These are phyloP conservation scores for Steinernema khuongi DNA, from an alignment of 1,140 invertebrate genomes.

Conservation along the genomic window DNA sequence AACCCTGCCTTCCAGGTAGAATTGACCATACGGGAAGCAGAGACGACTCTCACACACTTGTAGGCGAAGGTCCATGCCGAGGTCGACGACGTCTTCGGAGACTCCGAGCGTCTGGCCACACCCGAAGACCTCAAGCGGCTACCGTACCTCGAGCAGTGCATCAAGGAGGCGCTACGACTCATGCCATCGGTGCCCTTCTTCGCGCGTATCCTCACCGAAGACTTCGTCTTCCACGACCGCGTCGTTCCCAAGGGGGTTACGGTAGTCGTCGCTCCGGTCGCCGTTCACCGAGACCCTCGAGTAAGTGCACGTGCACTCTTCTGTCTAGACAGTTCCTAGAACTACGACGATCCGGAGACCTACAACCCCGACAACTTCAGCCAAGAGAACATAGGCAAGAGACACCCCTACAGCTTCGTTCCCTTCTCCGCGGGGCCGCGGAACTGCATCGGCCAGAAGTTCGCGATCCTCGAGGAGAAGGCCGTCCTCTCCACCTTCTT, in stretches of 20 bases:
- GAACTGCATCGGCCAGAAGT: constrained; percentile 66
- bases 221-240: constrained; percentile 62
- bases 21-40: neutral
- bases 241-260: constrained; percentile 67
- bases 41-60: constrained; percentile 36
- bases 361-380: constrained; percentile 87
- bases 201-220: constrained; percentile 69
- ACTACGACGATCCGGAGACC: constrained; percentile 73
- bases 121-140: constrained; percentile 74
- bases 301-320: neutral
- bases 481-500: constrained; percentile 77
- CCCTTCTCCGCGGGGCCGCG: constrained; percentile 59
- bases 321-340: constrained; percentile 35
- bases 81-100: constrained; percentile 71
- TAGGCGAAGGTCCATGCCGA: constrained; percentile 75
- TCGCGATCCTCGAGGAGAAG: constrained; percentile 79
- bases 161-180: constrained; percentile 73
- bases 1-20: constrained; percentile 63
- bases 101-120: constrained; percentile 71
- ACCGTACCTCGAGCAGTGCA: constrained; percentile 74
- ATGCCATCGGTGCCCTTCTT: constrained; percentile 65
- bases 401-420: constrained; percentile 59
- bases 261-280: constrained; percentile 66
- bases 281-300: constrained; percentile 71
- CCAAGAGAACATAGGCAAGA: constrained; percentile 67